Evolutionary conservation across 2,113 vertebrate genomes (phyloP).

Genomic region (Daboia siamensis): DNA sequence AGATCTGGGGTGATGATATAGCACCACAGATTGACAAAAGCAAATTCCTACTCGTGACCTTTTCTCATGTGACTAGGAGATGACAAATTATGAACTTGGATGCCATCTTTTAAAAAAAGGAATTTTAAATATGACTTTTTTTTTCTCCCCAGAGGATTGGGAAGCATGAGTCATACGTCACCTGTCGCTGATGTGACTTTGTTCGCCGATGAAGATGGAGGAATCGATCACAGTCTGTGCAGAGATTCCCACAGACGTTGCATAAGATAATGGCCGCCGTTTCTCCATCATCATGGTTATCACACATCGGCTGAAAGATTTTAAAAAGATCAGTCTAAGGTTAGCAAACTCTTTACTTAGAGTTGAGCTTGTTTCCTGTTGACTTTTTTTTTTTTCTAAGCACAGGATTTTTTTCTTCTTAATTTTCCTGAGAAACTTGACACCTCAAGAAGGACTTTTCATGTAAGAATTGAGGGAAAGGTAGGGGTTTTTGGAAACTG

Average conservation of each 20-base stretch:
- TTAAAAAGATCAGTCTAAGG: neutral
- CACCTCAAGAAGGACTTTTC: neutral
- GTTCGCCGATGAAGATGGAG: constrained; percentile 96
- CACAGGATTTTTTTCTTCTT: neutral
- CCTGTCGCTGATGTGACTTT: constrained; percentile 98
- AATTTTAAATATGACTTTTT: neutral
- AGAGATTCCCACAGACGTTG: constrained; percentile 94
- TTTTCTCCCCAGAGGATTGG: fast-evolving
- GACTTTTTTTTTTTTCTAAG: neutral
- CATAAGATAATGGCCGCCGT: constrained; percentile 97
- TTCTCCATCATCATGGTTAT: constrained; percentile 98
- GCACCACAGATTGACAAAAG: neutral
- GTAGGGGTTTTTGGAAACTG: neutral
- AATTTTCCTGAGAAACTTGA: neutral
- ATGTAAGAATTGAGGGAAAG: neutral
- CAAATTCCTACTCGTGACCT: neutral
- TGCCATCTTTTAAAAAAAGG: neutral
- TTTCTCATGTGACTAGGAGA: neutral
- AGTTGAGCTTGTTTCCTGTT: neutral
- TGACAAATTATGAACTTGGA: neutral
- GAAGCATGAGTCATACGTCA: constrained; percentile 35
- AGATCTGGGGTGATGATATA: neutral
- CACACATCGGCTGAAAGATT: constrained; percentile 89
- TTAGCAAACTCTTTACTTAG: neutral
- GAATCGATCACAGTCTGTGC: constrained; percentile 96